Evolutionary conservation across 2,797 vertebrate species (phyloP).

Genomic region (Squalus acanthias): DNA sequence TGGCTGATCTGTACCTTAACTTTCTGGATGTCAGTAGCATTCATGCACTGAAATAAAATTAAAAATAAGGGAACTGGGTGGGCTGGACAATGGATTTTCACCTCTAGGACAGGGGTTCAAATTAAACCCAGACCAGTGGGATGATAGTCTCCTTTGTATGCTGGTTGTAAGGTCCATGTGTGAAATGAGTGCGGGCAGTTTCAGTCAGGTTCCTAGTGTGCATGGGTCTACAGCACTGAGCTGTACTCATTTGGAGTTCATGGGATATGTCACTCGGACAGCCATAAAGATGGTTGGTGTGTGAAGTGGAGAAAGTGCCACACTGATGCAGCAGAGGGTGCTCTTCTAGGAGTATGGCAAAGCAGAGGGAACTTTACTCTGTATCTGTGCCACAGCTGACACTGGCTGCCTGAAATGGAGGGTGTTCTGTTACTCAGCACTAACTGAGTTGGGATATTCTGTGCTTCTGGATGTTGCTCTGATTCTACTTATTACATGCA

Average conservation of each 20-base stretch:
- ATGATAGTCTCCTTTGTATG: not conserved
- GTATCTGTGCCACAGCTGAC: not conserved
- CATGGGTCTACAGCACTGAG: not conserved
- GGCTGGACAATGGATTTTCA: not conserved
- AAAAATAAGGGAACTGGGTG: not conserved
- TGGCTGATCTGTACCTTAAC: not conserved
- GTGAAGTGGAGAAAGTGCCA: not conserved
- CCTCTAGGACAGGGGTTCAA: not conserved
- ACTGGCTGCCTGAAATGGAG: not conserved
- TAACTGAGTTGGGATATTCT: not conserved
- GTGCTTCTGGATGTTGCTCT: not conserved
- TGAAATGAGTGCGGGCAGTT: not conserved
- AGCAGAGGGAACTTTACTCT: not conserved
- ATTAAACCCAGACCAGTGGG: not conserved
- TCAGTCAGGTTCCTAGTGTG: not conserved
- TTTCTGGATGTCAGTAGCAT: not conserved
- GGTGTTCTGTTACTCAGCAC: not conserved
- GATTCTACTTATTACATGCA: not conserved
- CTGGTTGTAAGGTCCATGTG: not conserved
- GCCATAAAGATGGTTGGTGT: not conserved
- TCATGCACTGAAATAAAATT: slow-evolving; percentile 4
- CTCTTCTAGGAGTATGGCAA: not conserved
- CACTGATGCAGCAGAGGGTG: not conserved
- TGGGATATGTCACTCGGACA: not conserved
- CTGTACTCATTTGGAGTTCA: not conserved